Conservation (phyloP, 2,888 invertebrate species). For the Fragum fragum region DNA sequence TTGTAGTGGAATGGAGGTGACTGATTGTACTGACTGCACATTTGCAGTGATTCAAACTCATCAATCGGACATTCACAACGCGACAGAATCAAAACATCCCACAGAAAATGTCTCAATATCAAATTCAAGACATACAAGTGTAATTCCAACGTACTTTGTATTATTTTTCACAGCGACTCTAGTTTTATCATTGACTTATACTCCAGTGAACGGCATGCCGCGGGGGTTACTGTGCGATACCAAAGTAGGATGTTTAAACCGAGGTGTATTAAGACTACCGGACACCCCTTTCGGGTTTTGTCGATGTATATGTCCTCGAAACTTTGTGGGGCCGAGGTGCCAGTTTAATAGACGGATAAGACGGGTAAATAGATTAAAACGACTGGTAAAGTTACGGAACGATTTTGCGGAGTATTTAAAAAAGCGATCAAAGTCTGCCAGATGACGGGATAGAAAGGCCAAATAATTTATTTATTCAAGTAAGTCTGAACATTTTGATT, state of each 20-base stretch:
- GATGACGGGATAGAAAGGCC: not conserved
- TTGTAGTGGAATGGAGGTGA: not conserved
- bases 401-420: slow-evolving; percentile 41
- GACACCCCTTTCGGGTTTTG: slow-evolving; percentile 69
- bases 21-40: not conserved
- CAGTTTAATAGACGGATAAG: slow-evolving; percentile 58
- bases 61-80: not conserved
- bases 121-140: not conserved
- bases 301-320: slow-evolving; percentile 57
- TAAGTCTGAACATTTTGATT: no score
- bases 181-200: slow-evolving; percentile 8
- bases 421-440: not conserved
- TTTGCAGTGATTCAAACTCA: not conserved
- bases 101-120: not conserved
- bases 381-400: slow-evolving; percentile 57
- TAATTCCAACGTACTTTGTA: not conserved
- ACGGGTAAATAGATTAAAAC: slow-evolving; percentile 53
- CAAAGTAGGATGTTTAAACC: slow-evolving; percentile 50
- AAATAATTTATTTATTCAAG: slow-evolving; percentile 21
- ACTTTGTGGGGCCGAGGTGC: slow-evolving; percentile 65
- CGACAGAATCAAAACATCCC: not conserved
- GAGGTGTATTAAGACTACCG: slow-evolving; percentile 62
- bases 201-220: slow-evolving; percentile 45
- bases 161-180: not conserved
- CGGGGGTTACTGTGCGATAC: slow-evolving; percentile 54